A percentile compares a stretch with the other conserved stretches of the same genome.
Evolutionary conservation across 2,113 vertebrate genomes (phyloP).

Genomic region (Tonatia bakeri): DNA sequence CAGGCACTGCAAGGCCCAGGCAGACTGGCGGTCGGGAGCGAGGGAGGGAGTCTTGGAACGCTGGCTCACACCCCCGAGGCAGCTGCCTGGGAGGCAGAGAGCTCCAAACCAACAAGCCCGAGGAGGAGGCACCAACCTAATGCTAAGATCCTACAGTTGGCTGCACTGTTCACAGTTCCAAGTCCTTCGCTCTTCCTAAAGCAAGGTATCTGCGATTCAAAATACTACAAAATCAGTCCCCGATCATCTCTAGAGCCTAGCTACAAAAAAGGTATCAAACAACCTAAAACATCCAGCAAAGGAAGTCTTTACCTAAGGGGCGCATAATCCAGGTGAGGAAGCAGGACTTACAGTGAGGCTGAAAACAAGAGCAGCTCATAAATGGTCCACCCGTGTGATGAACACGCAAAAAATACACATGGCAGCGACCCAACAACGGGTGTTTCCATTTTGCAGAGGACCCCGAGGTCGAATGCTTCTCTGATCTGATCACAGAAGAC

Average conservation of each 20-base stretch:
- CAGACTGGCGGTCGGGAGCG: rapidly evolving
- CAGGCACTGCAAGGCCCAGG: neutral
- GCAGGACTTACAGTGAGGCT: neutral
- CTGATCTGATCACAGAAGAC: conserved; percentile 21
- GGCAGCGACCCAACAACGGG: neutral
- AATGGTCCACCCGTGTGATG: neutral
- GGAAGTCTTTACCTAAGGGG: neutral
- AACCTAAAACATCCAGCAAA: neutral
- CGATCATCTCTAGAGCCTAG: neutral
- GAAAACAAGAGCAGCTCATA: neutral
- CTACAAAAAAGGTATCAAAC: neutral
- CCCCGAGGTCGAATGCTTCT: neutral
- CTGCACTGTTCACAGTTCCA: neutral
- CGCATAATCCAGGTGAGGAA: neutral
- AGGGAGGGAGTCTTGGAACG: neutral
- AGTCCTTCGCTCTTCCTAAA: neutral
- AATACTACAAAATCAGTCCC: neutral
- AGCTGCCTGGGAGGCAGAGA: rapidly evolving
- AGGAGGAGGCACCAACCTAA: neutral
- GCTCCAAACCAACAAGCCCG: neutral
- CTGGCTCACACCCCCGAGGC: neutral
- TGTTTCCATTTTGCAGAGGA: neutral
- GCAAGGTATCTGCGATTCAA: neutral
- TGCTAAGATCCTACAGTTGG: neutral
- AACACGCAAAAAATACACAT: neutral